Conservation (phyloP, 2,797 vertebrate genomes). For the Gobio occitaniae region DNA sequence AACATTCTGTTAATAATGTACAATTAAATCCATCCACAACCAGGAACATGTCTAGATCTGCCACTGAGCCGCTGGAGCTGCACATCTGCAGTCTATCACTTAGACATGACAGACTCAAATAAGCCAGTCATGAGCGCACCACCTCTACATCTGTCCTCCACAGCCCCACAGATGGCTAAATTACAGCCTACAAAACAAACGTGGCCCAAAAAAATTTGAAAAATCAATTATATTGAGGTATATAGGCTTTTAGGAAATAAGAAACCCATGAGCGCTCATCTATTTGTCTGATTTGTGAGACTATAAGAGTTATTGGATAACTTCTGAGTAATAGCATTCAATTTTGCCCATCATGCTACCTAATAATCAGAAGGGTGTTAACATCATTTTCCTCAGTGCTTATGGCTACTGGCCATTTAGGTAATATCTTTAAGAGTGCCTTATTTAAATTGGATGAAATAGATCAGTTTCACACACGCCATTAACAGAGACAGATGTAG, state of each 20-base stretch:
- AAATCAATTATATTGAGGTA: slow-evolving; percentile 22
- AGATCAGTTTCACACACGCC: slow-evolving; percentile 12
- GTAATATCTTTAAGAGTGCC: slow-evolving; percentile 6
- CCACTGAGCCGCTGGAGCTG: slow-evolving; percentile 8
- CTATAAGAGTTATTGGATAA: slow-evolving; percentile 11
- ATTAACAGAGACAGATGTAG: slow-evolving; percentile 21
- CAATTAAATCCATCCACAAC: background rate
- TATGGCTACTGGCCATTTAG: slow-evolving; percentile 19
- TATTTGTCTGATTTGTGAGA: background rate
- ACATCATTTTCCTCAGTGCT: slow-evolving; percentile 34
- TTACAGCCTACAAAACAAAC: slow-evolving; percentile 34
- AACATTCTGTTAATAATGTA: background rate
- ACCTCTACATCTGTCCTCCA: slow-evolving; percentile 45
- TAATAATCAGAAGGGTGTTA: slow-evolving; percentile 14
- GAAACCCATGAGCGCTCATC: background rate
- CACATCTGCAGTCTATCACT: slow-evolving; percentile 30
- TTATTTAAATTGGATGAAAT: slow-evolving; percentile 46
- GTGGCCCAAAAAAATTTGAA: background rate
- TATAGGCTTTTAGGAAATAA: slow-evolving; percentile 1
- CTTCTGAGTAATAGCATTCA: slow-evolving; percentile 37
- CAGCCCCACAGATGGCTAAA: slow-evolving; percentile 48
- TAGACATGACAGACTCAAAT: slow-evolving; percentile 40
- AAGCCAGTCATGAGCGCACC: slow-evolving; percentile 37
- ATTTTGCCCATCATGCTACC: slow-evolving; percentile 27
- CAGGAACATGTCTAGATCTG: background rate